Percentiles rank a stretch among this genome's conserved stretches.
Conservation (phyloP, 2,797 vertebrate species). For the Siniperca undulata region DNA sequence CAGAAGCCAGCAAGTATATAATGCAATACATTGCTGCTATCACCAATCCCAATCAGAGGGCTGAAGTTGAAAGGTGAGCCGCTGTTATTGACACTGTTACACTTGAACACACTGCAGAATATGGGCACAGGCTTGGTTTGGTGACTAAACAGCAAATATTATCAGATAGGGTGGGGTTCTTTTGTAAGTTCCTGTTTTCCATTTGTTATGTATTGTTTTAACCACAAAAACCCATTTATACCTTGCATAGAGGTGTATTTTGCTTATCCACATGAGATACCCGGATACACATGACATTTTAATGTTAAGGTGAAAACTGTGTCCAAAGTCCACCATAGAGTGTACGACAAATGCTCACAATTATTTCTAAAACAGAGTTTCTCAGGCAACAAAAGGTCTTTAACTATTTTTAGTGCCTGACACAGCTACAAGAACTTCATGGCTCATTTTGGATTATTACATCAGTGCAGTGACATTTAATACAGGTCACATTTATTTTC, state of each 20-base stretch:
- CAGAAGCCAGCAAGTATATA: constrained; percentile 99
- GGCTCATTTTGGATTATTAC: neutral
- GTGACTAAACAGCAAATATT: neutral
- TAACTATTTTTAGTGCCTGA: neutral
- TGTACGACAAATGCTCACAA: neutral
- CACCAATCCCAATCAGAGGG: constrained; percentile 97
- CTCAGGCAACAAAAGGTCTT: neutral
- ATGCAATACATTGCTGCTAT: constrained; percentile 99
- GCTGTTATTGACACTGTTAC: neutral
- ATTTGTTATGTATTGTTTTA: neutral
- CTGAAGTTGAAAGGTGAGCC: constrained; percentile 96
- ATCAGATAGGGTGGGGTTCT: neutral
- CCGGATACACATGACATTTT: neutral
- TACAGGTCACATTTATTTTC: neutral
- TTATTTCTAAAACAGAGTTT: neutral
- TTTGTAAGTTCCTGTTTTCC: neutral
- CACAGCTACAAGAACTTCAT: no score
- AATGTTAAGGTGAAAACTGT: neutral
- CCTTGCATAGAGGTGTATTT: neutral
- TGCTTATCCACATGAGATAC: neutral
- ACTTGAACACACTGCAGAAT: neutral
- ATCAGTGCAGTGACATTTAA: neutral
- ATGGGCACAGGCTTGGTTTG: neutral
- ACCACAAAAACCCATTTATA: neutral
- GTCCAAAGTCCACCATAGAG: no score